Evolutionary conservation across 1,140 invertebrate genomes (phyloP), one percentile per base, ranked within the genome.

Genomic region (Anastrepha obliqua): DNA sequence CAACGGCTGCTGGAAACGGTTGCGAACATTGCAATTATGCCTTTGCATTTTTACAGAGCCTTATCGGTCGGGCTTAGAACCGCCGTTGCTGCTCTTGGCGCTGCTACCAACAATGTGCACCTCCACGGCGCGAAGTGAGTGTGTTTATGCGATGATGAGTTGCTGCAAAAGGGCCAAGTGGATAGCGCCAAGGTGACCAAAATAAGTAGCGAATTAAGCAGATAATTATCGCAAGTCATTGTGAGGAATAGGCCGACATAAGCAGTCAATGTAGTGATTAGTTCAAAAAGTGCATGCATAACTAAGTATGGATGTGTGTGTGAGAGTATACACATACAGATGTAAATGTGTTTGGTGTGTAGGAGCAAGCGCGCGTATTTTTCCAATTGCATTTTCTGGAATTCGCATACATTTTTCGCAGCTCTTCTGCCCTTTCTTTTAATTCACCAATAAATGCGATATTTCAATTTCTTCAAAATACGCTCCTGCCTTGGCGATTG

Each of bases 151-250:
- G 47, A 13, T 11, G 74, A 81, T 81, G 74, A 81, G 74, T 81
- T 29, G 74, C 74, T 9, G 74, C 47, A 15, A 4, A 20, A 51
- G 47, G 17, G 7, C 74, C 74, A 81, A 81, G 51, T 55, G 47
- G 74, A 81, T 81, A 81, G 47, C 44, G 74, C 74, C 74, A 81
- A 81, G 74, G 74, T 81, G 47, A 58, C 74, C 47, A 81, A 81
- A 81, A 81, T 81, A 81, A 81, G 74, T 81, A 81, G 74, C 74
- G 74, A 81, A 81, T 81, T 81, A 81, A 58, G 74, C 74, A 55
- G 51, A 81, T 81, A 81, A 81, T 81, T 81, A 81, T 55, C 8
- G 74, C 15, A 29, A 81, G 74, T 55, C 51, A 29, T 20, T 81
- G 74, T 11, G 67, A 74, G 42, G 42, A 5, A 47, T 47, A 13